Percentiles rank a stretch among this genome's conserved stretches.
Conservation (phyloP, 2,113 vertebrate species). For the Eupsittula cactorum region DNA sequence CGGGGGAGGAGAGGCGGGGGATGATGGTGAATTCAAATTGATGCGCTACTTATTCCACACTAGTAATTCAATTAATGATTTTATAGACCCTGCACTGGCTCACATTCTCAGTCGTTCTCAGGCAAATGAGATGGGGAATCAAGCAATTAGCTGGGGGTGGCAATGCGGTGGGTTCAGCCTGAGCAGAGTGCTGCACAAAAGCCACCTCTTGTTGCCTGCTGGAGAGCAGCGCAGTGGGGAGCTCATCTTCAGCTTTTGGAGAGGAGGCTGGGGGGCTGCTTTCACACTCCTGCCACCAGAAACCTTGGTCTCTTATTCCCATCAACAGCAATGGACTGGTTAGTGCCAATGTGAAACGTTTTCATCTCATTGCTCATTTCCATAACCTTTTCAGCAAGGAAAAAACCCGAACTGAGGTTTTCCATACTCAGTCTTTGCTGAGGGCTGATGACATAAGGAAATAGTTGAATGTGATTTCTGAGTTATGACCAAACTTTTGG, state of each 20-base stretch:
- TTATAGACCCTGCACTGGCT: slow-evolving; percentile 62
- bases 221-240: neutral
- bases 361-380: neutral
- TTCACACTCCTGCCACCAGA: neutral
- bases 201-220: neutral
- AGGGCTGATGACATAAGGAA: slow-evolving; percentile 25
- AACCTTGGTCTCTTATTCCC: neutral
- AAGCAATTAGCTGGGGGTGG: slow-evolving; percentile 65
- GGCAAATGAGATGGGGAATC: slow-evolving; percentile 71
- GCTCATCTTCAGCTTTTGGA: neutral
- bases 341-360: neutral
- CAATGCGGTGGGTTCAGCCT: neutral
- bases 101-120: slow-evolving; percentile 46
- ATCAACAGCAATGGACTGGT: neutral
- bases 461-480: slow-evolving; percentile 38
- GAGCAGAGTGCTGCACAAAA: neutral
- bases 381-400: neutral
- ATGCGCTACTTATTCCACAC: slow-evolving; percentile 70
- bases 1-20: slow-evolving; percentile 9
- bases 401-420: neutral
- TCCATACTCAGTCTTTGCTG: neutral
- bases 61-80: slow-evolving; percentile 78
- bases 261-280: neutral
- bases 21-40: slow-evolving; percentile 71
- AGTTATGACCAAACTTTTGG: slow-evolving; percentile 38